Conservation (phyloP, 2,888 invertebrate species). For the Steromphala cineraria region DNA sequence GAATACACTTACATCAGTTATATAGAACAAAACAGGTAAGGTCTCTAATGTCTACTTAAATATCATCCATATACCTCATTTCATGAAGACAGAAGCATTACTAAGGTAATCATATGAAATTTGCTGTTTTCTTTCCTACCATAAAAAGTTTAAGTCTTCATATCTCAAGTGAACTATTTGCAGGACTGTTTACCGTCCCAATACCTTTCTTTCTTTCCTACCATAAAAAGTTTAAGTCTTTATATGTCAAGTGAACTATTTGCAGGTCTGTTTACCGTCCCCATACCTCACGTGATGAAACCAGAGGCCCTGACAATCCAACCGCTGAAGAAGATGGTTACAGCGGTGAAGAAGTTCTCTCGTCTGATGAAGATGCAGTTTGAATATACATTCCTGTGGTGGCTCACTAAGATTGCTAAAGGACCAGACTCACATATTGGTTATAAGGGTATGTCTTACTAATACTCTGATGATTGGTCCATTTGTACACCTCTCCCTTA, state of each 20-base stretch:
- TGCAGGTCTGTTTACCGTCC: conserved; percentile 54
- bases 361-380: conserved; percentile 56
- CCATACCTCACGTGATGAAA: conserved; percentile 59
- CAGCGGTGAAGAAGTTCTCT: conserved; percentile 40
- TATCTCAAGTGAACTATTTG: background rate
- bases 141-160: too few species aligned
- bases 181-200: conserved; percentile 55
- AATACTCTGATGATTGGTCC: too few species aligned
- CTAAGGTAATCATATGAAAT: too few species aligned
- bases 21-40: too few species aligned
- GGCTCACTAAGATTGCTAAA: conserved; percentile 54
- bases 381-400: conserved; percentile 64
- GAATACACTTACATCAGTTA: too few species aligned
- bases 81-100: too few species aligned
- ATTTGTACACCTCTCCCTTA: too few species aligned
- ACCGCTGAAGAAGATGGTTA: conserved; percentile 41
- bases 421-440: conserved; percentile 49
- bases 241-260: too few species aligned
- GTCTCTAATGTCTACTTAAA: too few species aligned
- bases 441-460: conserved; percentile 53
- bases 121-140: too few species aligned
- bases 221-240: too few species aligned
- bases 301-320: conserved; percentile 44
- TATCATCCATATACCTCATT: too few species aligned
- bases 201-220: conserved; percentile 32